phyloP scores from a whole-genome alignment of 2,888 invertebrate genomes.

The Amiota communis region DNA sequence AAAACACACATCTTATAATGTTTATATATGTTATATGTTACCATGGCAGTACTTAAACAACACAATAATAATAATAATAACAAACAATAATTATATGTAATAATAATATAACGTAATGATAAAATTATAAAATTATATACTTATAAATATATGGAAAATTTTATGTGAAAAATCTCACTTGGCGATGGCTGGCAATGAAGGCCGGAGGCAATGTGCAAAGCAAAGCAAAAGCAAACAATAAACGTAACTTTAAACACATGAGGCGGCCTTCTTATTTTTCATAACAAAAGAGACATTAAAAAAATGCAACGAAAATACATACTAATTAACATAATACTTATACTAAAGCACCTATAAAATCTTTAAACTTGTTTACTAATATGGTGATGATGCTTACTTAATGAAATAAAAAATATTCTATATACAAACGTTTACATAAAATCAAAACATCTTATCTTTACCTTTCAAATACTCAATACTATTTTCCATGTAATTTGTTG shows the following conservation, averaged over 20 bases:
- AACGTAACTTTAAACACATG: constrained; percentile 8
- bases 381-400: constrained; percentile 13
- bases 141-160: neutral
- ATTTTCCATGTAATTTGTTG: constrained; percentile 23
- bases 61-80: constrained; percentile 10
- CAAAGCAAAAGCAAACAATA: constrained; percentile 1
- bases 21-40: constrained; percentile 26
- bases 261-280: constrained; percentile 20
- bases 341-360: neutral
- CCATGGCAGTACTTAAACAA: constrained; percentile 41
- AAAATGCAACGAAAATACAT: constrained; percentile 63
- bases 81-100: constrained; percentile 10
- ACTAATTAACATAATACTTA: constrained; percentile 38
- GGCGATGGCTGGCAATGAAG: neutral
- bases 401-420: constrained; percentile 11
- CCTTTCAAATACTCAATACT: neutral
- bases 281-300: constrained; percentile 42
- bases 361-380: neutral
- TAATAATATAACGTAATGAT: neutral
- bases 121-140: constrained; percentile 13
- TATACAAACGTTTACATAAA: neutral
- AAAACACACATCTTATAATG: neutral
- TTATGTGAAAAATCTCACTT: neutral
- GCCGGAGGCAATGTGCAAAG: neutral
- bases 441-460: neutral